These are phyloP conservation scores for Amia ocellicauda DNA, from an alignment of 2,113 vertebrate species.

Conservation along the genomic window DNA sequence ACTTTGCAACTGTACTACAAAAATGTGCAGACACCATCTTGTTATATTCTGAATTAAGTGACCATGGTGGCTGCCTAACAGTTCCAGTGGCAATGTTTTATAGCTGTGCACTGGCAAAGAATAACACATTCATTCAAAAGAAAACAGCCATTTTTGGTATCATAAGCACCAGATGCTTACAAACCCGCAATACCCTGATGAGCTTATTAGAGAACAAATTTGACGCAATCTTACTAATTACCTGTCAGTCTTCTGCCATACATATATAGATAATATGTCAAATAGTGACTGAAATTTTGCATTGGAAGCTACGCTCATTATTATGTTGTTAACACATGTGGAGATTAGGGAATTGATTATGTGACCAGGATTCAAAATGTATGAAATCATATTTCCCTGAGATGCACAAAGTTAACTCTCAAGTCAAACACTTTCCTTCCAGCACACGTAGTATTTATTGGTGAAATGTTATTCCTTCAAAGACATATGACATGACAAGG, in stretches of 20 bases:
- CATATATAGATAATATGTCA: conserved; percentile 15
- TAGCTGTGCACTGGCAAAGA: neutral
- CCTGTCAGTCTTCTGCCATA: conserved; percentile 18
- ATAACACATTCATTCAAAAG: conserved; percentile 5
- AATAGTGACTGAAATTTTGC: conserved; percentile 5
- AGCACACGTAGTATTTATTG: too few species aligned
- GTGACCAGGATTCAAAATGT: neutral
- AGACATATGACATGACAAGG: too few species aligned
- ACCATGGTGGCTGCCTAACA: neutral
- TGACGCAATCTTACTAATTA: conserved; percentile 22
- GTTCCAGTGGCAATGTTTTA: conserved; percentile 7
- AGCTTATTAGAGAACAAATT: conserved; percentile 19
- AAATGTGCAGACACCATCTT: neutral
- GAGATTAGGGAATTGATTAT: neutral
- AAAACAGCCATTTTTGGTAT: conserved; percentile 8
- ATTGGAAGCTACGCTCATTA: neutral
- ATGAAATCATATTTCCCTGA: too few species aligned
- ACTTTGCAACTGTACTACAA: conserved; percentile 1
- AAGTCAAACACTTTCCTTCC: too few species aligned
- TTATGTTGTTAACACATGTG: neutral
- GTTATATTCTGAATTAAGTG: conserved; percentile 2
- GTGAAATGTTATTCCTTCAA: too few species aligned
- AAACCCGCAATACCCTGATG: conserved; percentile 12
- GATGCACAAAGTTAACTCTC: too few species aligned
- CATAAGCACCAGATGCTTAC: conserved; percentile 15